These are phyloP conservation scores for Acleris cristana DNA, from an alignment of 2,888 invertebrate species.

Conservation along the genomic window DNA sequence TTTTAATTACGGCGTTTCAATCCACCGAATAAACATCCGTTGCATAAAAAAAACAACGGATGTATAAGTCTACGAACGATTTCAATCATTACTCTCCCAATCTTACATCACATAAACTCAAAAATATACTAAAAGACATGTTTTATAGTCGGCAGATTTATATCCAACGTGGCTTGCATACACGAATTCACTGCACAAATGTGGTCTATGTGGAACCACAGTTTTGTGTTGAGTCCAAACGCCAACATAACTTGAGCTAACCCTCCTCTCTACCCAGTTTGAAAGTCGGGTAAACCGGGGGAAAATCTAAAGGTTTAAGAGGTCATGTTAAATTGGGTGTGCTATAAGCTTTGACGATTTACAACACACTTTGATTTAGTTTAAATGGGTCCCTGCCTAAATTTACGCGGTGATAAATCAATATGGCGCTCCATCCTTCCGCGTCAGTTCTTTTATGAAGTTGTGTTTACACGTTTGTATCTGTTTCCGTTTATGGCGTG, in stretches of 20 bases:
- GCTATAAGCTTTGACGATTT: constrained; percentile 50
- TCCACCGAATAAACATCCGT: not conserved
- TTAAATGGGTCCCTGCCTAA: constrained; percentile 42
- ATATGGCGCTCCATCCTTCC: constrained; percentile 33
- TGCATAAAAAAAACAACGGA: not conserved
- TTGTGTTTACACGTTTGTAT: constrained; percentile 25
- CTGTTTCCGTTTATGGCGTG: not conserved
- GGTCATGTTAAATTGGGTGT: constrained; percentile 41
- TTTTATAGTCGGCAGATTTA: constrained; percentile 30
- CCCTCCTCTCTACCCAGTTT: not conserved
- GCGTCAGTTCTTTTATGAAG: constrained; percentile 38
- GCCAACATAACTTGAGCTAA: not conserved
- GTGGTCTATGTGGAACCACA: constrained; percentile 25
- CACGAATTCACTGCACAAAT: constrained; percentile 34
- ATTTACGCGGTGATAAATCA: constrained; percentile 40
- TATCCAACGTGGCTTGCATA: constrained; percentile 18
- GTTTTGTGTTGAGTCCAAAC: constrained; percentile 12
- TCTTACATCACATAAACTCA: constrained; percentile 19
- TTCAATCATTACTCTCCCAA: not conserved
- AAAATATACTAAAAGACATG: constrained; percentile 28
- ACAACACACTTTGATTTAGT: constrained; percentile 51
- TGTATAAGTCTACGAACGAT: not conserved
- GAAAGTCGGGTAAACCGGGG: not conserved
- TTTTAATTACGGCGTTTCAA: no score
- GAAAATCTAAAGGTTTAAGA: not conserved